phyloP scores from a whole-genome alignment of 2,797 vertebrate species.

The Pseudomugil tenellus region DNA sequence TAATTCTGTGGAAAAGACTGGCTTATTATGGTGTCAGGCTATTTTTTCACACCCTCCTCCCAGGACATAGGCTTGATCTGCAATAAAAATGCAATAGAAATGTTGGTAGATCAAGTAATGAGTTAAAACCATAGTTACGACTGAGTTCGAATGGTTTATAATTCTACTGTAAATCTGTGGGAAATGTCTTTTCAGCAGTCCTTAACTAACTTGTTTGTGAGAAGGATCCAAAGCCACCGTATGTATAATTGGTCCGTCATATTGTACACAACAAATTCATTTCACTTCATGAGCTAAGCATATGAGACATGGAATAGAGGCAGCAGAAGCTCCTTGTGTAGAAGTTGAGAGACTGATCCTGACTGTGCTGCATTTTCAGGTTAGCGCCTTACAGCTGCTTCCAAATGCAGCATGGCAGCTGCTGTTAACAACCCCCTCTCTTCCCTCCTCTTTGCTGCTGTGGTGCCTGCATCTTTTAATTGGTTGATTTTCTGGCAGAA shows the following conservation, averaged over 20 bases:
- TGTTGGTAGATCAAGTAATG: too few species aligned
- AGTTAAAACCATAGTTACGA: too few species aligned
- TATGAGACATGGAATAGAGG: slow-evolving; percentile 1
- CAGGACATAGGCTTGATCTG: background rate
- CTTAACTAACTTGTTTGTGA: background rate
- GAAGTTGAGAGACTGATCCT: slow-evolving; percentile 1
- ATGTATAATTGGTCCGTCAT: too few species aligned
- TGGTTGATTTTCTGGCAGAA: slow-evolving; percentile 83
- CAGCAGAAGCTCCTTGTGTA: background rate
- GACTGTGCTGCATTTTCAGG: slow-evolving; percentile 53
- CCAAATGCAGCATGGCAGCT: slow-evolving; percentile 63
- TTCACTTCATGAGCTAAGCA: background rate
- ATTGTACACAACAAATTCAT: background rate
- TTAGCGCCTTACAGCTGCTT: slow-evolving; percentile 55
- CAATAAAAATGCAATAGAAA: background rate
- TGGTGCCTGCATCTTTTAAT: slow-evolving; percentile 81
- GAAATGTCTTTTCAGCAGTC: background rate
- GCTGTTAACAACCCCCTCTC: slow-evolving; percentile 39
- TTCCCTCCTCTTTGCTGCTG: slow-evolving; percentile 32
- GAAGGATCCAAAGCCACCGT: background rate
- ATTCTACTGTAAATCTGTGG: background rate
- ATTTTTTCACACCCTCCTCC: background rate
- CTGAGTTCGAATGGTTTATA: too few species aligned
- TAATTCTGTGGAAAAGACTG: background rate
- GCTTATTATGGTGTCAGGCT: background rate